These are phyloP conservation scores for Ascidia mentula DNA, from an alignment of 23 tunicate genomes.

Conservation along the genomic window DNA sequence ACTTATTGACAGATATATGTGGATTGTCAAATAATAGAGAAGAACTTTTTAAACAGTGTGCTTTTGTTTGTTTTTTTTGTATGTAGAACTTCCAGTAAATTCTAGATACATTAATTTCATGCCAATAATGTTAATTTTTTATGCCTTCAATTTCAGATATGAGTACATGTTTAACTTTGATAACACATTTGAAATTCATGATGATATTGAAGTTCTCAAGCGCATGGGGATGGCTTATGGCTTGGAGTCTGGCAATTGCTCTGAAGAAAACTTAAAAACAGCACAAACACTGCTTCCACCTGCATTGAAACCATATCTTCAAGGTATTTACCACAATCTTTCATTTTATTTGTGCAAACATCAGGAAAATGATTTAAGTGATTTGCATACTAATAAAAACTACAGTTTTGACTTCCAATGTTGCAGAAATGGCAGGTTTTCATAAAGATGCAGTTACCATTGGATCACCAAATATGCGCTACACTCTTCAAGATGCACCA, in stretches of 20 bases:
- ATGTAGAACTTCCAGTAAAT: no score
- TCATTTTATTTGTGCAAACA: neutral
- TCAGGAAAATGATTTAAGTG: neutral
- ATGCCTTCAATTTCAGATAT: slow-evolving; percentile 41
- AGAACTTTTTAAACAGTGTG: no score
- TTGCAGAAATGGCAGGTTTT: slow-evolving; percentile 38
- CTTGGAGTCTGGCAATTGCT: slow-evolving; percentile 68
- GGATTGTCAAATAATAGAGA: no score
- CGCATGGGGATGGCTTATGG: slow-evolving; percentile 99
- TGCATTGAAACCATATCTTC: slow-evolving; percentile 72
- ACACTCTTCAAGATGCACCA: slow-evolving; percentile 27
- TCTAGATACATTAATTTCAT: no score
- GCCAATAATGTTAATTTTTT: no score
- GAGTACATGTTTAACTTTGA: slow-evolving; percentile 97
- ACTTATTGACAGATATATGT: no score
- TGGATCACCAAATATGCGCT: neutral
- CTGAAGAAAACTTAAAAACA: slow-evolving; percentile 48
- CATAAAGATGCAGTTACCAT: neutral
- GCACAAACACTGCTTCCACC: slow-evolving; percentile 83
- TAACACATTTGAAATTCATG: slow-evolving; percentile 97
- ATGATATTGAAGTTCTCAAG: slow-evolving; percentile 97
- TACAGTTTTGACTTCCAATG: neutral
- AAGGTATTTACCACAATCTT: slow-evolving; percentile 34
- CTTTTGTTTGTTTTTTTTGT: no score
- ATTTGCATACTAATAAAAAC: neutral